Evolutionary conservation across 2,888 invertebrate genomes (phyloP), one percentile per base, ranked within the genome.

Genomic region (Tholera decimalis): DNA sequence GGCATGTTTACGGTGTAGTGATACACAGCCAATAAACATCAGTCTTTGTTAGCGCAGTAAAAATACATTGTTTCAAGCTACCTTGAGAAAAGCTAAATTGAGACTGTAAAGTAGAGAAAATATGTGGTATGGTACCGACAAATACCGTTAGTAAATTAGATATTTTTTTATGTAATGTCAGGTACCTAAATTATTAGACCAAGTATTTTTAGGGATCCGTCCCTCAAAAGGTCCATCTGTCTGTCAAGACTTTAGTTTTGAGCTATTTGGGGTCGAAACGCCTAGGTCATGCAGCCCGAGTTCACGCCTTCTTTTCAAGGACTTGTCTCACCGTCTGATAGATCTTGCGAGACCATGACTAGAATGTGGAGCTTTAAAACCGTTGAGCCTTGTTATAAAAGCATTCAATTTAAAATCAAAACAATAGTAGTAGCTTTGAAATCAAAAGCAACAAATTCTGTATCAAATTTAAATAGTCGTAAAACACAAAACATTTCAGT

Each of bases 41-140:
- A 41, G 11, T 28, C n/a, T 65, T 56, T 68, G 39, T 67, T 15
- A 39, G n/a, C 26, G 33, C 55, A 37, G n/a, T 30, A 37, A 3
- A 49, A 6, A 57, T 9, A 43, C 28, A 20, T 49, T 35, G 47
- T 58, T 28, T 8, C 22, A 43, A 41, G 66, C 33, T 24, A 33
- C 33, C 5, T 11, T 13, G 11, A 62, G 13, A 62, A 13, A 15
- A 33, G 0, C 22, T n/a, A 5, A 30, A 67, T 20, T 35, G n/a
- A 24, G 20, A 3, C 30, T 5, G 20, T 37, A 37, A 30, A 0
- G 13, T 20, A 37, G 44, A 3, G 22, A 30, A 67, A 66, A 67
- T 67, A 64, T 30, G n/a, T n/a, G n/a, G n/a, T n/a, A n/a, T 0
- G 5, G 53, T 22, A 7, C 43, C 15, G 13, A 0, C 11, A 20